Evolutionary conservation across 2,113 vertebrate species (phyloP), one percentile per base, ranked within the genome.

Genomic region (Sebastes schlegelii): DNA sequence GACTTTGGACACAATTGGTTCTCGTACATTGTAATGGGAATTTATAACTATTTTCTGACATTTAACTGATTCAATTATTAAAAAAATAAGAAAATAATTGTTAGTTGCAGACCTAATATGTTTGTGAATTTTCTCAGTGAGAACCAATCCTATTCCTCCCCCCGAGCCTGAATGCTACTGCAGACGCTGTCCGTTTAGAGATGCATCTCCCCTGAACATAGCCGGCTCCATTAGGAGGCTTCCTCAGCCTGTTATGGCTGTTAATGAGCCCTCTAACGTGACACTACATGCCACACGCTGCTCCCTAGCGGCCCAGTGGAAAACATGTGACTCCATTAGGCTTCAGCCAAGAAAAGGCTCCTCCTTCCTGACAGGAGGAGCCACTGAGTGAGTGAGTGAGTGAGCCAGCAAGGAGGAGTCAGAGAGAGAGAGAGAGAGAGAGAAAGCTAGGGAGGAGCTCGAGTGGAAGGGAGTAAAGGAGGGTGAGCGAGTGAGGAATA

Each of bases 231-330:
- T 88, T 81, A 88, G 78, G 68, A 72, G 58, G 45, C 67, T 52
- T 70, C 82, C 54, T 82, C 69, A 46, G 84, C 71, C 54, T 58
- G 66, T 75, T 82, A 65, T 63, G 48, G 62, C 57, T 78, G 83
- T 80, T 90, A 91, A 91, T 86, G 86, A 87, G 65, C 71, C 86
- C 83, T 86, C 68, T 77, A 86, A 86, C 71, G 65, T 82, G 80
- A 85, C 88, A 90, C 80, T 83, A 79, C 80, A 89, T 88, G 88
- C 85, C 86, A 83, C 86, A 86, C 85, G 86, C 94, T 94, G 94
- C 94, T 89, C 95, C 93, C 93, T 92, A 93, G 92, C 90, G 95
- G 94, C 78, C 69, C 64, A 51, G 12, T 55, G 43, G 42, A 82
- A 91, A 93, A 92, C 85, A 88, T 73, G 84, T 67, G 57, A 83